A percentile compares a stretch with the other conserved stretches of the same genome.
These are phyloP conservation scores for Salvelinus fontinalis DNA, from an alignment of 2,113 vertebrate genomes.

Conservation along the genomic window DNA sequence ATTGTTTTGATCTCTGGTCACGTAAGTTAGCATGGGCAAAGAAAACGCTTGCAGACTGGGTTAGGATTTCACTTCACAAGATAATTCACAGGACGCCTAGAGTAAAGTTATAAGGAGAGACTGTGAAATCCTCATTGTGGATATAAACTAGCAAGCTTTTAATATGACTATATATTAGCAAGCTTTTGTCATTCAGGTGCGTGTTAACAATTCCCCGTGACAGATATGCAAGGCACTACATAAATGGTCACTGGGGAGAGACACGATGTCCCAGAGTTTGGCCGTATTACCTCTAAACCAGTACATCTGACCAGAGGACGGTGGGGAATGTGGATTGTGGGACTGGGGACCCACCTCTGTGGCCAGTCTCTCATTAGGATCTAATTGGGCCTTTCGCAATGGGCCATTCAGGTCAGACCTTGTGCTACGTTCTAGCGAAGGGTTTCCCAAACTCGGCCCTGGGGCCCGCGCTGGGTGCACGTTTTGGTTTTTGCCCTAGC, in stretches of 20 bases:
- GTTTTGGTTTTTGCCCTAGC: too few species aligned
- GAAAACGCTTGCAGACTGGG: too few species aligned
- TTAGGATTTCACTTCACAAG: too few species aligned
- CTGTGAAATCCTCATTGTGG: too few species aligned
- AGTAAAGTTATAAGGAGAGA: too few species aligned
- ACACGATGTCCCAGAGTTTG: slow-evolving; percentile 30
- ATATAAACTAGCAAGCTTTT: too few species aligned
- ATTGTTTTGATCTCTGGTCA: background rate
- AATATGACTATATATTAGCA: background rate
- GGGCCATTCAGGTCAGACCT: slow-evolving; percentile 44
- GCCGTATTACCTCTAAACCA: slow-evolving; percentile 16
- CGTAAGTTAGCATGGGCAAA: background rate
- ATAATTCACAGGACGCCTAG: too few species aligned
- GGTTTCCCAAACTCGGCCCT: too few species aligned
- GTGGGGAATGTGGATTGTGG: slow-evolving; percentile 13
- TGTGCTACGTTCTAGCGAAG: too few species aligned
- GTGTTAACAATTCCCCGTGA: background rate
- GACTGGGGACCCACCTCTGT: slow-evolving; percentile 23
- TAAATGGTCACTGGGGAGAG: slow-evolving; percentile 34
- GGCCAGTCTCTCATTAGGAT: slow-evolving; percentile 41
- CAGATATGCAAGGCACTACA: slow-evolving; percentile 14
- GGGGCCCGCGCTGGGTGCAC: too few species aligned
- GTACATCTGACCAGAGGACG: background rate
- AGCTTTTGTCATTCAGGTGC: background rate
- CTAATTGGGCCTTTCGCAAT: slow-evolving; percentile 49